Evolutionary conservation across 2,113 vertebrate genomes (phyloP).

Genomic region (Indicator indicator): DNA sequence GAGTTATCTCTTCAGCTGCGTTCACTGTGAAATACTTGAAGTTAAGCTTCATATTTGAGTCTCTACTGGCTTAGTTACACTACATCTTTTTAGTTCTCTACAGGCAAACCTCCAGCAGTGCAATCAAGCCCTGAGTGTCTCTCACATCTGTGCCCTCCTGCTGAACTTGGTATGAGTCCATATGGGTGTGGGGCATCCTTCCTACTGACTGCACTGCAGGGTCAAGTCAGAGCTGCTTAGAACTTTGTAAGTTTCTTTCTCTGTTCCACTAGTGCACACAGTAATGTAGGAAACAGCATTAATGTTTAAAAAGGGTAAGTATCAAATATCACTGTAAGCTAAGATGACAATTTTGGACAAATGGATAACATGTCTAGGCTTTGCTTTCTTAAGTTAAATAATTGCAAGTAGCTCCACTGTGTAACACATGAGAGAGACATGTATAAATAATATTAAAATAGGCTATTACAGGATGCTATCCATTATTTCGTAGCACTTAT

Average conservation of each 20-base stretch:
- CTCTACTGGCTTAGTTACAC: neutral
- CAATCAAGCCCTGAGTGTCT: neutral
- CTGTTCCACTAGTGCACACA: neutral
- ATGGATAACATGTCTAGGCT: neutral
- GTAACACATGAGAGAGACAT: slow-evolving; percentile 26
- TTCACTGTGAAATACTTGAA: neutral
- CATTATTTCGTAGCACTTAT: slow-evolving; percentile 61
- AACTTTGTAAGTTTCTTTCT: neutral
- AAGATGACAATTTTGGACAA: slow-evolving; percentile 35
- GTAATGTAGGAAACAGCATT: slow-evolving; percentile 28
- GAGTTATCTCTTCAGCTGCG: neutral
- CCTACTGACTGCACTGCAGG: neutral
- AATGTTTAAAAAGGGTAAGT: slow-evolving; percentile 57
- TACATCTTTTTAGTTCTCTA: neutral
- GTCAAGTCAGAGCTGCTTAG: neutral
- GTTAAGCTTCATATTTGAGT: neutral
- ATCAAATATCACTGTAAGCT: neutral
- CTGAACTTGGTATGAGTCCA: neutral
- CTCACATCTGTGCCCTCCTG: neutral
- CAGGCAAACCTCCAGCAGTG: neutral
- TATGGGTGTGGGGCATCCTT: neutral
- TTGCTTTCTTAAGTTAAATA: slow-evolving; percentile 16
- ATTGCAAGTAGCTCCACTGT: neutral
- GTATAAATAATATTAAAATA: slow-evolving; percentile 73
- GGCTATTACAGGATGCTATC: slow-evolving; percentile 47